Percentiles rank a stretch among this genome's conserved stretches.
These are phyloP conservation scores for Gephyroberyx darwinii DNA, from an alignment of 2,797 vertebrate species.

Conservation along the genomic window DNA sequence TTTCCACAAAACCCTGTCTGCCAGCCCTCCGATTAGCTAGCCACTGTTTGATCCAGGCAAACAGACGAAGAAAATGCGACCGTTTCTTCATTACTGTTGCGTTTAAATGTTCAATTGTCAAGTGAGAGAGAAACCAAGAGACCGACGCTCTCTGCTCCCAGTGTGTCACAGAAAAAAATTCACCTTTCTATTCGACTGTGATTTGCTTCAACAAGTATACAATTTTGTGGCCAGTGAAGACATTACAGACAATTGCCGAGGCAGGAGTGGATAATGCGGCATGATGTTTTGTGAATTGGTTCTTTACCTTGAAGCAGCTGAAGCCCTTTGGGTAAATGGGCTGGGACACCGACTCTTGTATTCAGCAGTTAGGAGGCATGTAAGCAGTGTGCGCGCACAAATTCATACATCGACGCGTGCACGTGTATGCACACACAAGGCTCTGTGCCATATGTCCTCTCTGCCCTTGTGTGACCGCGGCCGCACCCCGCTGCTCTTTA, in stretches of 20 bases:
- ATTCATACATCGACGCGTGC: slow-evolving; percentile 12
- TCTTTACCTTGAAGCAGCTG: slow-evolving; percentile 40
- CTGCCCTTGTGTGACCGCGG: slow-evolving; percentile 62
- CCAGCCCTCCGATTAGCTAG: slow-evolving; percentile 11
- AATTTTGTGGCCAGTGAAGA: neutral
- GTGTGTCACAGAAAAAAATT: neutral
- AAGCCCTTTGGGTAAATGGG: slow-evolving; percentile 26
- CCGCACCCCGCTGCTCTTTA: slow-evolving; percentile 65
- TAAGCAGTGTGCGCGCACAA: slow-evolving; percentile 14
- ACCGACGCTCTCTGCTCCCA: slow-evolving; percentile 2
- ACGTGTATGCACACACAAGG: neutral
- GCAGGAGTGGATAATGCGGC: neutral
- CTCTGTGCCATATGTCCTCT: slow-evolving; percentile 53
- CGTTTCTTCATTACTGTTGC: slow-evolving; percentile 7
- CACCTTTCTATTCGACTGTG: neutral
- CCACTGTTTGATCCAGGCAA: slow-evolving; percentile 11
- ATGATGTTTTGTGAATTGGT: slow-evolving; percentile 5
- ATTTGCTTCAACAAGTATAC: slow-evolving; percentile 22
- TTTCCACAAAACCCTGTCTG: slow-evolving; percentile 3
- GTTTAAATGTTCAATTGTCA: slow-evolving; percentile 15
- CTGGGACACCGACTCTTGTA: slow-evolving; percentile 30
- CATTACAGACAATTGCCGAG: slow-evolving; percentile 3
- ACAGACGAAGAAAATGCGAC: neutral
- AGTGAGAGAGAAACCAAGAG: neutral
- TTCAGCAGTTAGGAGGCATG: neutral